A percentile compares a stretch with the other conserved stretches of the same genome.
Conservation (phyloP, 2,888 invertebrate species). For the Brachypalpus laphriformis region DNA sequence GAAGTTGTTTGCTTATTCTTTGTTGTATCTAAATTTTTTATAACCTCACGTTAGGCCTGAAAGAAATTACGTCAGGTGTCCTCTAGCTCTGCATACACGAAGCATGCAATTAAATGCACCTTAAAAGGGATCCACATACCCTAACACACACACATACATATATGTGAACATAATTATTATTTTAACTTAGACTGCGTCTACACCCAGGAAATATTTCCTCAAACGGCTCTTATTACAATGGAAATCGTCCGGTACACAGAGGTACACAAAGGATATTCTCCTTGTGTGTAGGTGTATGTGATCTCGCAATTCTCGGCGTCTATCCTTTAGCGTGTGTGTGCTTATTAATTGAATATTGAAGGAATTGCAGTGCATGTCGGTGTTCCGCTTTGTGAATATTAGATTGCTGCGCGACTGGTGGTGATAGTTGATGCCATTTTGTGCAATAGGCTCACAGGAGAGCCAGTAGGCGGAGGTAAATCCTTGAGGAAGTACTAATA, state of each 20-base stretch:
- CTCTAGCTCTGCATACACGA: neutral
- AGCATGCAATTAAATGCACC: conserved; percentile 21
- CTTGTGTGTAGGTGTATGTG: neutral
- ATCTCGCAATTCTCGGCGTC: too few species aligned
- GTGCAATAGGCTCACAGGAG: conserved; percentile 15
- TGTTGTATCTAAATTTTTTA: neutral
- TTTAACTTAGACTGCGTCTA: conserved; percentile 18
- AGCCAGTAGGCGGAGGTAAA: conserved; percentile 17
- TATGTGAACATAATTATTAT: conserved; percentile 19
- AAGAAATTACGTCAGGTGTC: neutral
- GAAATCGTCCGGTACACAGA: neutral
- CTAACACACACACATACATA: neutral
- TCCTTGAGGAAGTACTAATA: conserved; percentile 67
- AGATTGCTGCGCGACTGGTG: conserved; percentile 32
- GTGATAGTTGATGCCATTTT: conserved; percentile 49
- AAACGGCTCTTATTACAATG: conserved; percentile 47
- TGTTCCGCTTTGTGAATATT: conserved; percentile 66
- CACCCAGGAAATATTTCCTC: conserved; percentile 56
- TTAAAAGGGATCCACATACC: neutral
- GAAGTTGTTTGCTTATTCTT: neutral
- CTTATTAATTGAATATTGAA: conserved; percentile 72
- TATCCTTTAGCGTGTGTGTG: conserved; percentile 41
- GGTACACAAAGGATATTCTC: conserved; percentile 27
- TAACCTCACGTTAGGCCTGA: neutral
- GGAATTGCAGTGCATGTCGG: conserved; percentile 62